Evolutionary conservation across 2,888 invertebrate species (phyloP), one percentile per base, ranked within the genome.

Genomic region (Anthoptus insignis): DNA sequence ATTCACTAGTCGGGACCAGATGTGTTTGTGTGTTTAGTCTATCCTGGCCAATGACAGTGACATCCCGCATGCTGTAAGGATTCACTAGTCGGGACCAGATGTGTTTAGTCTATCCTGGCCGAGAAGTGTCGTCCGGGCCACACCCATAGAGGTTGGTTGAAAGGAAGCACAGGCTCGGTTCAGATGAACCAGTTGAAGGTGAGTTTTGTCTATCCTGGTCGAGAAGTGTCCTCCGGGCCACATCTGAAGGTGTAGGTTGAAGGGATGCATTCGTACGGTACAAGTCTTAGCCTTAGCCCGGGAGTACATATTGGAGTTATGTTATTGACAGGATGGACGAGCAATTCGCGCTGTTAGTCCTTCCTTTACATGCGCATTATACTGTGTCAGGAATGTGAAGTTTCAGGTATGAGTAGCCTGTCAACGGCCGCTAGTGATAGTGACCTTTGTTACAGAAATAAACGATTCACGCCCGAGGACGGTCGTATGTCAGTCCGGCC

Each of bases 111-210:
- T 29, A 27, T n/a, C 52, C 32, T 52, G 32, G 19, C 19, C 8
- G 52, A 29, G 16, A 3, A 52, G 52, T 52, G 52, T 52, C 32
- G 16, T 52, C 52, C 52, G 52, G 52, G 52, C 52, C 32, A 52
- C 11, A 52, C 32, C 32, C 13, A 22, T 29, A 29, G 29, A 32
- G 52, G 52, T 52, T 52, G 52, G 52, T 52, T 24, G 52, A 32
- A 52, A 19, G 29, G 52, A 52, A 29, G 32, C 52, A 52, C 52
- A 29, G 1, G 29, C 16, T 29, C 27, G 9, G 3, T 49, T 9
- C 29, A 52, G 52, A 52, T 52, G 52, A 24, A 19, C 19, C 9
- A 7, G 27, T 5, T 27, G 27, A 27, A 27, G 3, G 16, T 39
- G 6, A 39, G 1, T 11, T 21, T n/a, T n/a, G n/a, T n/a, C n/a